Percentiles rank a stretch among this genome's conserved stretches.
phyloP scores from a whole-genome alignment of 2,113 vertebrate genomes.

The Zapornia atra region DNA sequence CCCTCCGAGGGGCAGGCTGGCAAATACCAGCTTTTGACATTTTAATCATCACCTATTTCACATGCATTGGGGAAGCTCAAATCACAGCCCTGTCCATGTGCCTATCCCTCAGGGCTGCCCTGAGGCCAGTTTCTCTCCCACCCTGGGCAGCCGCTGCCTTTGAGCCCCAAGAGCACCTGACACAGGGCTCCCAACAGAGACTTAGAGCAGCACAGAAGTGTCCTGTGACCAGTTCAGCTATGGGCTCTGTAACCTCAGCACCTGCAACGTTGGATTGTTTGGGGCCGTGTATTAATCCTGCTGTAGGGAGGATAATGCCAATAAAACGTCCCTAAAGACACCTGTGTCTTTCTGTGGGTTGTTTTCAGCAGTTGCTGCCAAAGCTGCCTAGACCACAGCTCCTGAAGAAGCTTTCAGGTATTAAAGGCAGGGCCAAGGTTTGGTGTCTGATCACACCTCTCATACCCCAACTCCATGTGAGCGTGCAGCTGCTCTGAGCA shows the following conservation, averaged over 20 bases:
- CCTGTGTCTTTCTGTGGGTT: background rate
- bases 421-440: background rate
- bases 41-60: background rate
- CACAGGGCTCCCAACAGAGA: fast-evolving
- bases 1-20: background rate
- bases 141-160: fast-evolving
- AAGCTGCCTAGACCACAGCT: background rate
- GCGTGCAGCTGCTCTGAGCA: background rate
- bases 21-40: background rate
- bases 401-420: background rate
- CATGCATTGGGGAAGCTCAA: background rate
- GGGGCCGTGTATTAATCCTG: background rate
- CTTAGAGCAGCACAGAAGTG: background rate
- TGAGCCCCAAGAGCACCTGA: background rate
- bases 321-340: slow-evolving; percentile 25
- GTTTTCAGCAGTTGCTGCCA: background rate
- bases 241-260: background rate
- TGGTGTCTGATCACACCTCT: background rate
- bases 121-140: fast-evolving
- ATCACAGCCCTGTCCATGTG: background rate
- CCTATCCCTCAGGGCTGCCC: background rate
- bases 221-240: background rate
- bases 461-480: background rate
- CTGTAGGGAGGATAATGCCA: background rate
- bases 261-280: background rate